These are phyloP conservation scores for Brachionus paranguensis DNA, from an alignment of 1,140 invertebrate species.

Conservation along the genomic window DNA sequence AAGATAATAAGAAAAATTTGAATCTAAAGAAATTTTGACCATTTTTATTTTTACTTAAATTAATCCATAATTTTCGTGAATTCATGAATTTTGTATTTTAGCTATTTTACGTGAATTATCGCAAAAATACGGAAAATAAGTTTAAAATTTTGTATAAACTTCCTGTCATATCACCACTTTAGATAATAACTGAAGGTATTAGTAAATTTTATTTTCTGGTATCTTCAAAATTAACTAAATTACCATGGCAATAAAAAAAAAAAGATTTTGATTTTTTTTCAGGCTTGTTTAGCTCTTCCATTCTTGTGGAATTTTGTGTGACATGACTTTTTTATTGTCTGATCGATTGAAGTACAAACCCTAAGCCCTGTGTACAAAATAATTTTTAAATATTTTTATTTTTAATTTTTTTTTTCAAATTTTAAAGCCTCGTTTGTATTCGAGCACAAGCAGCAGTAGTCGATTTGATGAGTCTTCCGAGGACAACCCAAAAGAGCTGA, in stretches of 20 bases:
- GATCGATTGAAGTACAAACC: not conserved
- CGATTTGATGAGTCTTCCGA: not conserved
- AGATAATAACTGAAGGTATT: not conserved
- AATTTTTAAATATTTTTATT: not conserved
- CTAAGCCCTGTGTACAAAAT: not conserved
- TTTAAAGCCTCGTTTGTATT: slow-evolving; percentile 14
- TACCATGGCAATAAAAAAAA: not conserved
- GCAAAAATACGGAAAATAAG: too few species aligned
- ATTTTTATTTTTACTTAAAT: too few species aligned
- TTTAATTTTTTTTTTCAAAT: not conserved
- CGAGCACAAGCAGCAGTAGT: not conserved
- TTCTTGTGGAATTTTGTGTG: not conserved
- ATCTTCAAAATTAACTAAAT: not conserved
- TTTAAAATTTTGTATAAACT: too few species aligned
- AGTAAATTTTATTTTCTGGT: not conserved
- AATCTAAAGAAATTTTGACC: too few species aligned
- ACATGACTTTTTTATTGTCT: not conserved
- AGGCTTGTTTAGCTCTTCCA: not conserved
- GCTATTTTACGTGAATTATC: too few species aligned
- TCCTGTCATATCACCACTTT: too few species aligned
- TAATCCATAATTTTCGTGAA: too few species aligned
- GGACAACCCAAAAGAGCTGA: slow-evolving; percentile 17
- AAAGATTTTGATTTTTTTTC: not conserved
- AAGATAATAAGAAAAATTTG: too few species aligned
- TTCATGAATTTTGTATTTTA: too few species aligned